Conservation (phyloP, 2,888 invertebrate genomes). For the Macrophya annulata region DNA sequence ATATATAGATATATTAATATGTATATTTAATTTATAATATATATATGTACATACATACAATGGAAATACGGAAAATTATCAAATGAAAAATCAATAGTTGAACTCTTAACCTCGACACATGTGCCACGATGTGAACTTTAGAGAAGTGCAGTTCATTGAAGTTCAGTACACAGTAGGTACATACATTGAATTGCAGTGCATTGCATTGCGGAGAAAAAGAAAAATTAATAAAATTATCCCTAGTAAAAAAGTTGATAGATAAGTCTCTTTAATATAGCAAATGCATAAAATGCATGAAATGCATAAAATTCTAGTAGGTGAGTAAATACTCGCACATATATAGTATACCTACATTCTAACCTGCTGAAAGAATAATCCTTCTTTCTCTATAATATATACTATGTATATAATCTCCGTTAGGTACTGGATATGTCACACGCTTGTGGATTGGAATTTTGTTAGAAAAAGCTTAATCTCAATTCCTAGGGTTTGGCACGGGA, state of each 20-base stretch:
- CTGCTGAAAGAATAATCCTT: neutral
- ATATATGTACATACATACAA: neutral
- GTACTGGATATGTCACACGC: neutral
- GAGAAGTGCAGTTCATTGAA: neutral
- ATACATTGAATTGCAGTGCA: no score
- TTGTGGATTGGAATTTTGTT: neutral
- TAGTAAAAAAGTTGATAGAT: neutral
- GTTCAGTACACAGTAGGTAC: no score
- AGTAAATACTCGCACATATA: neutral
- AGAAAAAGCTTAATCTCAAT: conserved; percentile 11
- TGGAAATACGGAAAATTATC: neutral
- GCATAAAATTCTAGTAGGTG: neutral
- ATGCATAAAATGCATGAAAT: neutral
- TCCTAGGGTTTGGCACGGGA: conserved; percentile 2
- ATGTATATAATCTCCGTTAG: neutral
- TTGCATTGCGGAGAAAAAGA: no score
- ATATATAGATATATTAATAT: neutral
- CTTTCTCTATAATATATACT: neutral
- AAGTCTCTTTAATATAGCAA: conserved; percentile 1
- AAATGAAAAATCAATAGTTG: conserved; percentile 8
- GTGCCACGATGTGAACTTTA: neutral
- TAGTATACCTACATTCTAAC: neutral
- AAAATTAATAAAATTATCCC: neutral
- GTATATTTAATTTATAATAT: no score
- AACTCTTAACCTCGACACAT: neutral